Base-by-base conservation (phyloP, 2,888 invertebrate species). In the Cheilosia impressa region DNA sequence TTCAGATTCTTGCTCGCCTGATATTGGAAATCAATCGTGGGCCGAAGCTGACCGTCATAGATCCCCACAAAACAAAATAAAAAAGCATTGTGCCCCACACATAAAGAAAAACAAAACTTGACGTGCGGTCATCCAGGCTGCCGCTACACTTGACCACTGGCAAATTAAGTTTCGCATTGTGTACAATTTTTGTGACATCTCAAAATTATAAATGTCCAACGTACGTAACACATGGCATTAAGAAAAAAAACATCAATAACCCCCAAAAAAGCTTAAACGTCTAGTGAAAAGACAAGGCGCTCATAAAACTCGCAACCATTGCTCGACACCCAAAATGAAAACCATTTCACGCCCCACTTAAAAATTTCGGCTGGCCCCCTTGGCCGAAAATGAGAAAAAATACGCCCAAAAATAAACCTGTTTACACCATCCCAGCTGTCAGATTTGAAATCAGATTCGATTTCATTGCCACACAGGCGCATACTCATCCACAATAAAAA, bases 181-280 rank as follows among this genome's bases (percentile, higher is more conserved):
- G 27, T 27, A 27, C 6, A 27, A 17, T 27, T 50, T 41, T 53
- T 17, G 10, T 27, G 1, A 41, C 27, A 5, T 27, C 31, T 9
- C 17, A 50, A 24, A 77, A 34, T 45, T 13, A 15, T n/a, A 69
- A 58, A 68, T 53, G 19, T 52, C 27, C 10, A n/a, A n/a, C n/a
- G n/a, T n/a, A 7, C 38, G 9, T 22, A 72, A 73, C 53, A 55
- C 19, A 58, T 77, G 75, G 71, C 71, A 68, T 69, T 79, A 66
- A 72, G 47, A 76, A 62, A 22, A 22, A 22, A 22, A 72, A 27
- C 65, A 80, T 68, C 76, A 85, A 80, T 76, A 84, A 84, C 81
- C 91, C 90, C 91, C 90, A 91, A 91, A 91, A 91, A 91, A 91
- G 91, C 91, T 91, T 90, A 90, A 90, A 89, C 88, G 88, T 88